Base-by-base conservation (phyloP, 2,888 invertebrate genomes). In the Lepidochitona cinerea region DNA sequence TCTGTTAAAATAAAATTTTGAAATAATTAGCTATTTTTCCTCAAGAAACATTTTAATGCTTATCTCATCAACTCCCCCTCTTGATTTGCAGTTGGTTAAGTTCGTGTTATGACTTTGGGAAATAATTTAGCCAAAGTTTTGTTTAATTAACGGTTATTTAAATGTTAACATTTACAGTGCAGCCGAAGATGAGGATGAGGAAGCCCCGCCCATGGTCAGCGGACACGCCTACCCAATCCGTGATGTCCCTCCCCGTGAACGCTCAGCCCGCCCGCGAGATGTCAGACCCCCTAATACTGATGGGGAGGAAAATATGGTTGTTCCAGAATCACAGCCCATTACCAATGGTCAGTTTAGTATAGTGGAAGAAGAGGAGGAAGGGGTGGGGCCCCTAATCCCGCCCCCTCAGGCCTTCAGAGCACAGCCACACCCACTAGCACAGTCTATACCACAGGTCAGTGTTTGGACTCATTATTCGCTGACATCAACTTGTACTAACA, bases 331-430 rank as follows among this genome's bases (percentile, higher is more conserved):
- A 70, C 75, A 74, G 7, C 26, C 33, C 64, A 14, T 54, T 7
- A 26, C n/a, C 5, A 33, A 32, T 7, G 26, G 32, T 18, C 14
- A 64, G n/a, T 18, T 18, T 9, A 33, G 14, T 14, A 33, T 32
- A 64, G 26, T 64, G 26, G 33, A 80, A 68, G 83, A 83, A 54
- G 75, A 75, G 52, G 84, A 85, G 59, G 79, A 79, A 37, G 79
- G 79, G 12, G 80, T 81, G 1, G 85, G 84, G 3, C 84, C 84
- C 9, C 72, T 87, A 9, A 85, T 85, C 37, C 87, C 85, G 33
- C 87, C 87, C 49, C 86, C 86, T 29, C 85, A 85, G 70, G 85
- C 83, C 29, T 87, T 87, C 76, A 69, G 86, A 70, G 84, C 83
- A 33, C 80, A 78, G 3, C 72, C 75, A 33, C 78, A 77, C 37